Percentiles rank a stretch among this genome's conserved stretches.
Evolutionary conservation across 2,113 vertebrate species (phyloP).

Genomic region (Pelodiscus sinensis): DNA sequence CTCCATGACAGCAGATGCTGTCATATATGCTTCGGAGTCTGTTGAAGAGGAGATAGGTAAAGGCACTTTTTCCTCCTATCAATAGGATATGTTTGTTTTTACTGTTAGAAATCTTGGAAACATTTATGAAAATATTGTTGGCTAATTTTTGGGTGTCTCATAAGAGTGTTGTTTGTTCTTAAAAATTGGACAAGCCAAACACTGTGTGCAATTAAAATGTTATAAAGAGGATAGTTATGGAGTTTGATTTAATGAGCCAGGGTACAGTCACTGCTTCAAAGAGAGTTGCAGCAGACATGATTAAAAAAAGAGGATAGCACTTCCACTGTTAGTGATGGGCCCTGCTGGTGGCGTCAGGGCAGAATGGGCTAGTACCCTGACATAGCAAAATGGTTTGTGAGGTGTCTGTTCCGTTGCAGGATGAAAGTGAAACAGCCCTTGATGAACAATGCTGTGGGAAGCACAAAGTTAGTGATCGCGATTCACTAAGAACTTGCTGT

Average conservation of each 20-base stretch:
- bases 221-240: background rate
- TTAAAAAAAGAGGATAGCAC: too few species aligned
- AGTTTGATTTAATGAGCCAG: background rate
- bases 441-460: background rate
- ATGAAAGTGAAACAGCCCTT: background rate
- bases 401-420: background rate
- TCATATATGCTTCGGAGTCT: background rate
- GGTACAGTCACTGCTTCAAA: background rate
- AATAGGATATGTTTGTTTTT: too few species aligned
- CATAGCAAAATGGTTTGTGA: background rate
- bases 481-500: slow-evolving; percentile 30
- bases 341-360: background rate
- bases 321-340: background rate
- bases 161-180: background rate
- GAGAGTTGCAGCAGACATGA: background rate
- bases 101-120: background rate
- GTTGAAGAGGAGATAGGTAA: background rate
- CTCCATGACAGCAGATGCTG: background rate
- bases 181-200: background rate
- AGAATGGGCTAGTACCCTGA: background rate
- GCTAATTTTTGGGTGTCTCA: background rate
- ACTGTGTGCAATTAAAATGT: background rate
- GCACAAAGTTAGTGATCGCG: background rate
- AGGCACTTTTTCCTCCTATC: background rate
- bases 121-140: background rate